These are phyloP conservation scores for Stercorarius parasiticus DNA, from an alignment of 2,113 vertebrate genomes.

Conservation along the genomic window DNA sequence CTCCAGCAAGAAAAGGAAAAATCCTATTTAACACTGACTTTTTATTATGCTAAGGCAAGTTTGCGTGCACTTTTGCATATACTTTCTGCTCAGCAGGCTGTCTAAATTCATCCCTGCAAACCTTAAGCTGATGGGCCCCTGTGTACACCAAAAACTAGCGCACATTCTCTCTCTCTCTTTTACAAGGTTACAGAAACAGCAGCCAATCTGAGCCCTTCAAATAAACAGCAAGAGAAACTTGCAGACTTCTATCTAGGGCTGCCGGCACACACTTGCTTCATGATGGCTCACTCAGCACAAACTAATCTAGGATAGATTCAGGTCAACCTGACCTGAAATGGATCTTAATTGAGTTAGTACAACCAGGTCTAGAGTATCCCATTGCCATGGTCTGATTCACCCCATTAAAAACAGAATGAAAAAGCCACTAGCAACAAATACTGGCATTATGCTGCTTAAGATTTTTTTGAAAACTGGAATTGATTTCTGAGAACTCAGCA, in stretches of 20 bases:
- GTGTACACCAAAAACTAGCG: neutral
- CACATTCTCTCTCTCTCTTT: neutral
- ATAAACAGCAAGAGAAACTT: neutral
- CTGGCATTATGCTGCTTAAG: neutral
- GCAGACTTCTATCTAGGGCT: neutral
- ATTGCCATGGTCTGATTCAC: constrained; percentile 28
- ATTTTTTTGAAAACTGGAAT: neutral
- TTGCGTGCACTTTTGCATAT: neutral
- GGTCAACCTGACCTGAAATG: constrained; percentile 28
- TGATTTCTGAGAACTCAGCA: constrained; percentile 8
- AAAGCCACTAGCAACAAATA: constrained; percentile 23
- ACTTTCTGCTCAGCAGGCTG: neutral
- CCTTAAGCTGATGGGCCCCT: neutral
- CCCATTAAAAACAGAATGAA: neutral
- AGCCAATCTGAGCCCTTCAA: neutral
- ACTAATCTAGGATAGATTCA: neutral
- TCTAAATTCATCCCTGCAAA: neutral
- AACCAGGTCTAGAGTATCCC: neutral
- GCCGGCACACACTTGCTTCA: neutral
- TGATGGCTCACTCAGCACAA: constrained; percentile 23
- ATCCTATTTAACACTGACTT: neutral
- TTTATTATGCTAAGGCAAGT: neutral
- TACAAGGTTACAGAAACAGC: neutral
- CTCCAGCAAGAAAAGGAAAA: neutral
- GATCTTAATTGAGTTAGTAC: constrained; percentile 20